Conservation (phyloP, 2,888 invertebrate species). For the Nephrotoma flavescens region DNA sequence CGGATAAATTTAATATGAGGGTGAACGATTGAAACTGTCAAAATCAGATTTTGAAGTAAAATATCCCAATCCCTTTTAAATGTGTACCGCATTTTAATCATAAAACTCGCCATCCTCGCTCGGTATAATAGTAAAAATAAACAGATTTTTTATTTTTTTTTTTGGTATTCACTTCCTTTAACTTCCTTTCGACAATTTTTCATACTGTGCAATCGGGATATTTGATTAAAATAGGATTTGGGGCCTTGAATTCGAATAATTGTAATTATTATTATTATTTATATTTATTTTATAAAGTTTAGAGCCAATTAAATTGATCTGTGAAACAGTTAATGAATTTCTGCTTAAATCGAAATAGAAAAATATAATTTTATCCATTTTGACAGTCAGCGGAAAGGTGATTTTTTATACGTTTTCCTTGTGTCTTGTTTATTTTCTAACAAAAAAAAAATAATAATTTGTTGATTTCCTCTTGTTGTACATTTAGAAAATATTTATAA, state of each 20-base stretch:
- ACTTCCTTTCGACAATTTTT: not conserved
- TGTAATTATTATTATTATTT: not conserved
- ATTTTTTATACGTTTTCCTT: not conserved
- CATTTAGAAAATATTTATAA: not conserved
- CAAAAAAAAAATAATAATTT: not conserved
- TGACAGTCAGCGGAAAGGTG: not conserved
- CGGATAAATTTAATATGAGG: not conserved
- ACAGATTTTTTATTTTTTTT: not conserved
- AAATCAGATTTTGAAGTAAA: slow-evolving; percentile 5
- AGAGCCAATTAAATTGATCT: not conserved
- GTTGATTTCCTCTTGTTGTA: not conserved
- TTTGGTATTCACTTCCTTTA: not conserved
- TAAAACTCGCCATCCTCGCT: not conserved
- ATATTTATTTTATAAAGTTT: not conserved
- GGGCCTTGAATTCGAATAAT: not conserved
- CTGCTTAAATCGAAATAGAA: not conserved
- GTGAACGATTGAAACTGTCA: slow-evolving; percentile 7
- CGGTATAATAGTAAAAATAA: not conserved
- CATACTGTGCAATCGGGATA: not conserved
- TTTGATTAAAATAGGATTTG: not conserved
- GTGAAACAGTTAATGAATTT: not conserved
- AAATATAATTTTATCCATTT: not conserved
- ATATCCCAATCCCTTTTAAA: not conserved
- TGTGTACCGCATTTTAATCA: not conserved
- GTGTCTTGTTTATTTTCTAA: not conserved